phyloP scores from a whole-genome alignment of 2,888 invertebrate species.

The Onchidella celtica region DNA sequence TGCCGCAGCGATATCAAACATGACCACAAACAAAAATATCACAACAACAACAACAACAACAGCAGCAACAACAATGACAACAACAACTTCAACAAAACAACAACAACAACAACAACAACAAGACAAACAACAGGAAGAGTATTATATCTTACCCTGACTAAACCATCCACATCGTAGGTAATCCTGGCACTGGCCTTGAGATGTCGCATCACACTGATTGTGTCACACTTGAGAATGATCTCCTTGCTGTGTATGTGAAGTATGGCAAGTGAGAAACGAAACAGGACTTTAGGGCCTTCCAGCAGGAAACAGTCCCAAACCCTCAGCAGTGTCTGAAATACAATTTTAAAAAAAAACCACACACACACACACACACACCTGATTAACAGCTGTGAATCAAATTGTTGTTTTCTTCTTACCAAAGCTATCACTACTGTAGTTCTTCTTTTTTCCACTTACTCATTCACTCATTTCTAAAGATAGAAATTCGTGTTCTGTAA shows the following conservation, averaged over 20 bases:
- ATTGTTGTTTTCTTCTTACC: slow-evolving; percentile 9
- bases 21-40: too few relatives aligned
- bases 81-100: too few relatives aligned
- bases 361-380: not conserved
- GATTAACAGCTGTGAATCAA: too few relatives aligned
- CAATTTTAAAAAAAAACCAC: not conserved
- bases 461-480: too few relatives aligned
- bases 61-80: not conserved
- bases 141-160: slow-evolving; percentile 80
- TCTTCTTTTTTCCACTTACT: too few relatives aligned
- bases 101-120: too few relatives aligned
- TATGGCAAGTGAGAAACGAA: slow-evolving; percentile 82
- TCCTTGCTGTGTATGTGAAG: slow-evolving; percentile 81
- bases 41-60: too few relatives aligned
- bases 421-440: not conserved
- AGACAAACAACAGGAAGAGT: too few relatives aligned
- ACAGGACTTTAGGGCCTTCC: slow-evolving; percentile 83
- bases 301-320: slow-evolving; percentile 83
- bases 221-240: slow-evolving; percentile 81
- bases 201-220: slow-evolving; percentile 82
- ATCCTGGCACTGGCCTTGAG: slow-evolving; percentile 81
- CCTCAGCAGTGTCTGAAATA: slow-evolving; percentile 81
- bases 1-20: not conserved
- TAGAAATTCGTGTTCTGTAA: too few relatives aligned
- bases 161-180: slow-evolving; percentile 81